Percentiles rank a stretch among this genome's conserved stretches.
These are phyloP conservation scores for Scopus umbretta DNA, from an alignment of 2,113 vertebrate species.

Conservation along the genomic window DNA sequence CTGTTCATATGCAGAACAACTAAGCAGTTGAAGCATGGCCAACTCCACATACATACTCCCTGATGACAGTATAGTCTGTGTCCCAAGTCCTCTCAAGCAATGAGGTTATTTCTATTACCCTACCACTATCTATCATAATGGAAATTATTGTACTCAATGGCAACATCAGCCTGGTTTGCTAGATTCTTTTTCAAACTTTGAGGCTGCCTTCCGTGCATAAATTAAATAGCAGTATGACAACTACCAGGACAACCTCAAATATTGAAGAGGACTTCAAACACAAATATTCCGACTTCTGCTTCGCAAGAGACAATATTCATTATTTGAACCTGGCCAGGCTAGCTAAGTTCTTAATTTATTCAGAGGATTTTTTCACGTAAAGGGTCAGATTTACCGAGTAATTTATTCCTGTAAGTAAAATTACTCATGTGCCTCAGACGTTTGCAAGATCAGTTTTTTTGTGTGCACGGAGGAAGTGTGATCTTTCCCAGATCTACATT, in stretches of 20 bases:
- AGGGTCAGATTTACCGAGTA: not conserved
- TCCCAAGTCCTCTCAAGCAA: constrained; percentile 35
- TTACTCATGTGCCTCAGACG: not conserved
- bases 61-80: not conserved
- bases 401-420: not conserved
- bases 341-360: constrained; percentile 46
- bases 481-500: not conserved
- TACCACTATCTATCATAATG: not conserved
- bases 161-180: constrained; percentile 49
- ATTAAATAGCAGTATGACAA: not conserved
- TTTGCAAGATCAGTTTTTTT: not conserved
- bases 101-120: constrained; percentile 27
- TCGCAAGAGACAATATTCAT: not conserved
- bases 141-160: not conserved
- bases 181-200: not conserved
- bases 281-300: not conserved
- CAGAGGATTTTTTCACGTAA: not conserved
- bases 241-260: constrained; percentile 40
- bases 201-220: constrained; percentile 30
- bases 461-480: not conserved
- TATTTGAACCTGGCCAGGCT: constrained; percentile 21
- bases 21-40: constrained; percentile 41
- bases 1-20: constrained; percentile 34
- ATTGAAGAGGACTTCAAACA: not conserved
- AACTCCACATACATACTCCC: not conserved